Percentiles rank a stretch among this genome's conserved stretches.
Conservation (phyloP, 1,140 invertebrate genomes). For the Eulimnadia texana region DNA sequence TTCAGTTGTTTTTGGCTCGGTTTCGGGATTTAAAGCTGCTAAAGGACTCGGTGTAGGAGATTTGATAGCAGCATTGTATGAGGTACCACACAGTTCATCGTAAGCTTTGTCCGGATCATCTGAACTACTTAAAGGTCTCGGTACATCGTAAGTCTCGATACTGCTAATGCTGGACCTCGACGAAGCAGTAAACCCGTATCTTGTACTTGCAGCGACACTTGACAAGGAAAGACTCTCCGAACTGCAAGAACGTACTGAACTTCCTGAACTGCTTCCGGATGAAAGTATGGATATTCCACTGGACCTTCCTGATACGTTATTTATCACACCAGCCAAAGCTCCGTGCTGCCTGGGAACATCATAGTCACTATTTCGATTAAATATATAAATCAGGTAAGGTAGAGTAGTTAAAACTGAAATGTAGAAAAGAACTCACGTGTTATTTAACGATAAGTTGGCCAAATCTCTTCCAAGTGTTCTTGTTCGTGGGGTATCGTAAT, state of each 20-base stretch:
- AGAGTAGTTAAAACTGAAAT: neutral
- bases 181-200: too few relatives aligned
- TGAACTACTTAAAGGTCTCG: neutral
- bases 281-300: conserved; percentile 29
- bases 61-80: too few relatives aligned
- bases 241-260: conserved; percentile 26
- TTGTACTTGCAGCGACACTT: conserved; percentile 24
- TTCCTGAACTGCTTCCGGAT: conserved; percentile 21
- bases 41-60: too few relatives aligned
- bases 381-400: neutral
- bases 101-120: too few relatives aligned
- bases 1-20: too few relatives aligned
- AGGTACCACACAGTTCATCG: too few relatives aligned
- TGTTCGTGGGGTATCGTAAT: too few relatives aligned
- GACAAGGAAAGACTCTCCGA: conserved; percentile 25
- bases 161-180: neutral
- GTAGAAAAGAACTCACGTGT: neutral
- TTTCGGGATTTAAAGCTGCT: too few relatives aligned
- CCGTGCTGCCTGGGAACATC: conserved; percentile 13
- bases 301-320: conserved; percentile 22
- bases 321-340: neutral
- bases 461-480: too few relatives aligned
- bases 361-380: too few relatives aligned
- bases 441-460: too few relatives aligned
- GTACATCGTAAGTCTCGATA: neutral